phyloP scores from a whole-genome alignment of 2,888 invertebrate species.

The Epirrita christyi region DNA sequence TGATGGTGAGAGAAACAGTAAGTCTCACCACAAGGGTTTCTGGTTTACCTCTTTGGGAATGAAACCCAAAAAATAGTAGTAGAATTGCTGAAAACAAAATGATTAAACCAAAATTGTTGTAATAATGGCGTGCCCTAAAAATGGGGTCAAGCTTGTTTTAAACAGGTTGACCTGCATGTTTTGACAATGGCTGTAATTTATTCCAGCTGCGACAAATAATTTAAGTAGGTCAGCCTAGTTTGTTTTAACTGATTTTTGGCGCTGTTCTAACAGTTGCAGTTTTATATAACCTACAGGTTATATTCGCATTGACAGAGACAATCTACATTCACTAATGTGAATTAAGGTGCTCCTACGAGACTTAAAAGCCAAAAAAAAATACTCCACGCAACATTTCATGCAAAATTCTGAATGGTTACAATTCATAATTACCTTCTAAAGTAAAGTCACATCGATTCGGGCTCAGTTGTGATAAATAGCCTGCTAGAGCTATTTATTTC shows the following conservation, averaged over 20 bases:
- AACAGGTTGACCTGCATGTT: conserved; percentile 20
- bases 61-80: no score
- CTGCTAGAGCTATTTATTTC: conserved; percentile 18
- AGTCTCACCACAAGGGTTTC: no score
- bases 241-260: background rate
- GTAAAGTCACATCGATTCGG: background rate
- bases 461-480: conserved; percentile 11
- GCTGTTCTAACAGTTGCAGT: background rate
- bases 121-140: conserved; percentile 17
- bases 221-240: conserved; percentile 13
- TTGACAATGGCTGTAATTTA: conserved; percentile 17
- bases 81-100: background rate
- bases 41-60: no score
- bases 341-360: no score
- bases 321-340: no score
- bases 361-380: no score
- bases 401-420: no score
- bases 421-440: conserved; percentile 7
- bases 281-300: no score
- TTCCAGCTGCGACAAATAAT: conserved; percentile 21
- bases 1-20: no score
- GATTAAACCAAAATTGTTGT: conserved; percentile 5
- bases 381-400: no score
- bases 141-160: conserved; percentile 23
- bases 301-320: no score